Conservation (phyloP, 2,888 invertebrate genomes). For the Acanthosepion pharaonis region DNA sequence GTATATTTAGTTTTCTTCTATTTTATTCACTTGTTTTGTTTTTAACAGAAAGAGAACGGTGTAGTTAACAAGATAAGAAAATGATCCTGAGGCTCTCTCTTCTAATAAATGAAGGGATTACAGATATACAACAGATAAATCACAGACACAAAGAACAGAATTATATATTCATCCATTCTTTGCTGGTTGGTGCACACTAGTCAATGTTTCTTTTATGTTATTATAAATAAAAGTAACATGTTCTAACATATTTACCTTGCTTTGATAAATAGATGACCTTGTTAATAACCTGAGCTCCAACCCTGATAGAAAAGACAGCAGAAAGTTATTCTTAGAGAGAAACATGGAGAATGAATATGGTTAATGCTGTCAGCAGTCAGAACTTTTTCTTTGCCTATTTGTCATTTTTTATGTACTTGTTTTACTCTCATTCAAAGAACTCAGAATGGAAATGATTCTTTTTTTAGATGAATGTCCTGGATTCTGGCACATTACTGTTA, state of each 20-base stretch:
- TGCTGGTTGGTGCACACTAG: too few species aligned
- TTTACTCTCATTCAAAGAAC: not conserved
- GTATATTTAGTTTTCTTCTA: too few species aligned
- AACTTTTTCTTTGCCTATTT: not conserved
- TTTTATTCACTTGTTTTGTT: too few species aligned
- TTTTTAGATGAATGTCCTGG: not conserved
- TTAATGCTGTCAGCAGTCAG: not conserved
- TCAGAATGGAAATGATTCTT: not conserved
- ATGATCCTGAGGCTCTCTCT: too few species aligned
- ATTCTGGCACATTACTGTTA: conserved; percentile 4
- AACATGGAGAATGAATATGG: not conserved
- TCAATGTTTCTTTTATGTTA: too few species aligned
- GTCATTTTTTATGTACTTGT: not conserved
- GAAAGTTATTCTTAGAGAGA: not conserved
- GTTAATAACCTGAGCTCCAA: not conserved
- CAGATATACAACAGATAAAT: too few species aligned
- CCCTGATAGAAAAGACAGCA: not conserved
- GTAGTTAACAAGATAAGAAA: too few species aligned
- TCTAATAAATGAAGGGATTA: too few species aligned
- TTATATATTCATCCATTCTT: too few species aligned
- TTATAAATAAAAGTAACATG: not conserved
- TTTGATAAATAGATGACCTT: not conserved
- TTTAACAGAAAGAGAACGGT: too few species aligned
- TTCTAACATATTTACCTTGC: not conserved
- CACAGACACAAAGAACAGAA: too few species aligned